Evolutionary conservation across 2,797 vertebrate genomes (phyloP), one percentile per base, ranked within the genome.

Genomic region (Threskiornis aethiopicus): DNA sequence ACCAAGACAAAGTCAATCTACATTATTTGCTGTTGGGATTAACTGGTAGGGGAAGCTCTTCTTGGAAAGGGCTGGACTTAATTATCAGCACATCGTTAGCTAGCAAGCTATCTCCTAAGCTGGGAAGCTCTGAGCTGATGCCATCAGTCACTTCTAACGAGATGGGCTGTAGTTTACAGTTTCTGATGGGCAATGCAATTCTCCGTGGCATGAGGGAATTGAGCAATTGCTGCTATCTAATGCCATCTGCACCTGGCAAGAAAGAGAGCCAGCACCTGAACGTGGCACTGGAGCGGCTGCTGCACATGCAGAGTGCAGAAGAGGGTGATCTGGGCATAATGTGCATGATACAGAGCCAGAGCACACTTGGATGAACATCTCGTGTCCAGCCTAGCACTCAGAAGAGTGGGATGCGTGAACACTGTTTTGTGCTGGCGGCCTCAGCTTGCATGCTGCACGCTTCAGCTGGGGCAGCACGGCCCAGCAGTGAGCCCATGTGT

Each of bases 71-170:
- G 64, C 49, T 26, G 90, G 76, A 54, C 80, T 96, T 82, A 96
- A 97, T 97, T 97, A 89, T 93, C 95, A 96, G 72, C 72, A 87
- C 80, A 12, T 69, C 4, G 93, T 89, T 92, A 97, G 75, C 72
- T 71, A 69, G 84, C 77, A 92, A 67, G 84, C 47, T 79, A 16
- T 51, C 85, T 88, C 64, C 84, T 47, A 29, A 89, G n/a, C 20
- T 0, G 6, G 79, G 54, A 57, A 85, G 72, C n/a, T 33, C 84
- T 39, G 57, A 72, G 84, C 90, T 41, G 72, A 71, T 76, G 77
- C 81, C 82, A 46, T 55, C 64, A 20, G 84, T 41, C 58, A 84
- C 51, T 90, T 87, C 78, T 89, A 49, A 92, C 8, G 0, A 93
- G 58, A 14, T 41, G 81, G 82, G 75, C 86, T 89, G 78, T 33